Conservation (phyloP, 2,888 invertebrate species). For the Congeria kusceri region DNA sequence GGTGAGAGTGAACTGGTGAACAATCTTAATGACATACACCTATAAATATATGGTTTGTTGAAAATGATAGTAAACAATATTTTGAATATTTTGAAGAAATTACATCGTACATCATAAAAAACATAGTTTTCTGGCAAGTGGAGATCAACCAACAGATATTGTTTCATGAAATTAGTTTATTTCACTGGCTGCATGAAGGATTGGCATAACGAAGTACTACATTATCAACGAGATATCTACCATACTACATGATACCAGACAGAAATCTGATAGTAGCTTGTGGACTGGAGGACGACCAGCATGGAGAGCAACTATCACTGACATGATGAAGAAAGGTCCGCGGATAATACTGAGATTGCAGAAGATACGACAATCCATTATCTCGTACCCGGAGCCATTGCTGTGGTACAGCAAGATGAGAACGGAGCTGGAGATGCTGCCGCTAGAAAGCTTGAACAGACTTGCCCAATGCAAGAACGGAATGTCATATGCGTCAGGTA, state of each 20-base stretch:
- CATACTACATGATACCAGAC: slow-evolving; percentile 34
- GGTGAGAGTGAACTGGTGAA: slow-evolving; percentile 23
- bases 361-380: no score
- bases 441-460: no score
- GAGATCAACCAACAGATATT: neutral
- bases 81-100: slow-evolving; percentile 11
- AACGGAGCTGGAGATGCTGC: no score
- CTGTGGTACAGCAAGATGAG: no score
- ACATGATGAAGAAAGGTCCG: no score
- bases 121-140: slow-evolving; percentile 25
- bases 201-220: slow-evolving; percentile 2
- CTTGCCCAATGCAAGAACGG: no score
- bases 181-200: slow-evolving; percentile 5
- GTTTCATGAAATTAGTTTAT: slow-evolving; percentile 6
- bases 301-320: no score
- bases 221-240: neutral
- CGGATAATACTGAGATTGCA: no score
- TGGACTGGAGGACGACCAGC: no score
- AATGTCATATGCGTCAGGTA: no score
- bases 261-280: slow-evolving; percentile 19
- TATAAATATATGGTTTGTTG: slow-evolving; percentile 25
- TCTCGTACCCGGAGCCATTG: no score
- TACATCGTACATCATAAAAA: slow-evolving; percentile 37
- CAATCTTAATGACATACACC: slow-evolving; percentile 27
- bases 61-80: slow-evolving; percentile 22